These are phyloP conservation scores for Diadegma fenestrale DNA, from an alignment of 2,888 invertebrate species.

Conservation along the genomic window DNA sequence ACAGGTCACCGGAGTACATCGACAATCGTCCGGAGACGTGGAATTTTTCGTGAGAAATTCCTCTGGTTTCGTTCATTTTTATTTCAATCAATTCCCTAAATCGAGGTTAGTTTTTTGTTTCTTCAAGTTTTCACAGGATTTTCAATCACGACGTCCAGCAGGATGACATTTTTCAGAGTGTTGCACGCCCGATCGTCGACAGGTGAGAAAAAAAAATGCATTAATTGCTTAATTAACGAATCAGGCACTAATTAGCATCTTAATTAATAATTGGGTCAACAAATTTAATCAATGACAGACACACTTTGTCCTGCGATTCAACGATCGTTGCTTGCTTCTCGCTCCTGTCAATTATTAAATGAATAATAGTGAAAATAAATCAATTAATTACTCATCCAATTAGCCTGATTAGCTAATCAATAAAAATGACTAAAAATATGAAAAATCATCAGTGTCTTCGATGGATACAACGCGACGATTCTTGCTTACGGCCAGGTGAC, in stretches of 20 bases:
- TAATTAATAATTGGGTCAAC: background rate
- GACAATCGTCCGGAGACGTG: conserved; percentile 79
- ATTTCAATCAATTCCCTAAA: conserved; percentile 8
- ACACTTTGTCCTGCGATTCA: background rate
- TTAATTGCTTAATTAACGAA: background rate
- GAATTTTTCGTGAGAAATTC: conserved; percentile 77
- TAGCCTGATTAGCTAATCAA: conserved; percentile 40
- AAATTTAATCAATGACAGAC: background rate
- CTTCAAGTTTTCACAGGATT: conserved; percentile 84
- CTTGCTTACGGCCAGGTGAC: conserved; percentile 87
- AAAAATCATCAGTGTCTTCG: conserved; percentile 83
- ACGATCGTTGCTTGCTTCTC: background rate
- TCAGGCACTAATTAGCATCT: background rate
- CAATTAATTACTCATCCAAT: conserved; percentile 8
- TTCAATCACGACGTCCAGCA: conserved; percentile 84
- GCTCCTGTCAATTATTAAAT: background rate
- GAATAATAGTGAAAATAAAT: background rate
- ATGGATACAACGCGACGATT: conserved; percentile 87
- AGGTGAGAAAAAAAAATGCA: conserved; percentile 81
- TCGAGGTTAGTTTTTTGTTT: conserved; percentile 20
- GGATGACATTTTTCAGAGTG: conserved; percentile 83
- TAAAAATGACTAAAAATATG: conserved; percentile 37
- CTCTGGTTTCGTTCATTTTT: background rate
- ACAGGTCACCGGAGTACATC: conserved; percentile 73
- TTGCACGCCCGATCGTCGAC: conserved; percentile 85